Evolutionary conservation across 2,888 invertebrate genomes (phyloP), one percentile per base, ranked within the genome.

Genomic region (Nowickia ferox): DNA sequence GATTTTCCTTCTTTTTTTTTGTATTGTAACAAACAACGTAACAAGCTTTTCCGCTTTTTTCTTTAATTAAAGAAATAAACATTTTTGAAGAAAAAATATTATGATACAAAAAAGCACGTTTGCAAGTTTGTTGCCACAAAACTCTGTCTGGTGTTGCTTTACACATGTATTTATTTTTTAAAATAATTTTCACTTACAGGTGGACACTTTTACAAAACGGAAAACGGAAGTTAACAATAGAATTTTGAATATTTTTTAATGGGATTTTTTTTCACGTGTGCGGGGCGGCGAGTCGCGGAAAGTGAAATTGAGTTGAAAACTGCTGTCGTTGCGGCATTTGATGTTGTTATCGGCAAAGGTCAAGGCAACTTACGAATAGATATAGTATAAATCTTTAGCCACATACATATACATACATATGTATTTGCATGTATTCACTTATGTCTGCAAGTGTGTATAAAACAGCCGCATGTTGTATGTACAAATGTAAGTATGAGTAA

Each of bases 141-240:
- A 55, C 15, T 30, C 30, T 30, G 30, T 30, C 30, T 13, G 44
- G 42, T 76, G 40, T 9, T 22, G 48, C 48, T 9, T 19, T n/a
- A n/a, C 57, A 65, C 71, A 59, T 68, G 65, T 72, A 66, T 42
- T 40, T 42, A 11, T 17, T 44, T 19, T 65, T 76, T 76, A 76
- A 40, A 61, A 82, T 65, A 57, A 59, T 77, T 61, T 84, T 72
- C 11, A 22, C 17, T 40, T 69, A 53, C 83, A 84, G 83, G 83
- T 84, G 83, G 77, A 57, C 77, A 84, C 48, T 83, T 77, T 77
- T 72, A 22, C 22, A 9, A 63, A 77, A 77, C 55, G 63, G 68
- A 55, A 82, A 85, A 82, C 82, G 86, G 86, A 86, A 86, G 82
- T 76, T 17, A 68, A 86, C 65, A 79, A 83, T 72, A 86, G 86